Base-by-base conservation (phyloP, 2,888 invertebrate genomes). In the Oasisia sp. region DNA sequence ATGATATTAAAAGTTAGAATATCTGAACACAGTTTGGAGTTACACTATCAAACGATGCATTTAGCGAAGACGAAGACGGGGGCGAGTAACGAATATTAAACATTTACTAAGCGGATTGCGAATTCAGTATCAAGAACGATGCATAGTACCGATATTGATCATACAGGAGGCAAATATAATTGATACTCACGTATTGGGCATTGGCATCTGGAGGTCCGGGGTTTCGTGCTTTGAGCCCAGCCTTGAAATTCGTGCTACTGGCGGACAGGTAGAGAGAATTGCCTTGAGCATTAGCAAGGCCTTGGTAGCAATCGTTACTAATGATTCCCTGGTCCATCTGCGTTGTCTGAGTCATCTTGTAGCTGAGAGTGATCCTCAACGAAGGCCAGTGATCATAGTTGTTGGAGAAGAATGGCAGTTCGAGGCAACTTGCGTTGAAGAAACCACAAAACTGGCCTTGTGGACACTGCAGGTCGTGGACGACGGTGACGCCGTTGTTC, bases 401-500 rank as follows among this genome's bases (percentile, higher is more conserved):
- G 32, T 90, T 32, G n/a, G 90, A 32, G 32, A 90, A 90, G 32
- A 90, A 90, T 32, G 90, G 90, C n/a, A 90, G 14, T 44, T 90
- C 90, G 14, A 90, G 90, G 5, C 14, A 14, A 32, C 90, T 90
- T 32, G 27, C 90, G 90, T 90, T 90, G 44, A 90, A 90, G 90
- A 90, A 90, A 19, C 90, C 90, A 32, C 90, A 90, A 12, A 12
- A n/a, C 32, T 90, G 90, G 32, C 90, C 90, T 32, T 32, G 32
- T 11, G 89, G 89, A 89, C 90, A 90, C 32, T 38, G 38, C 44
- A 14, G 32, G 8, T 90, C n/a, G 5, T 27, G 7, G 32, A 90
- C 90, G 90, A 90, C 5, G 90, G 32, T 32, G 19, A 90, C 90
- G 32, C 90, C 90, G 90, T 90, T 19, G 90, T 90, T 90, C 14